Evolutionary conservation across 2,888 invertebrate genomes (phyloP).

Genomic region (Ennomos erosarius): DNA sequence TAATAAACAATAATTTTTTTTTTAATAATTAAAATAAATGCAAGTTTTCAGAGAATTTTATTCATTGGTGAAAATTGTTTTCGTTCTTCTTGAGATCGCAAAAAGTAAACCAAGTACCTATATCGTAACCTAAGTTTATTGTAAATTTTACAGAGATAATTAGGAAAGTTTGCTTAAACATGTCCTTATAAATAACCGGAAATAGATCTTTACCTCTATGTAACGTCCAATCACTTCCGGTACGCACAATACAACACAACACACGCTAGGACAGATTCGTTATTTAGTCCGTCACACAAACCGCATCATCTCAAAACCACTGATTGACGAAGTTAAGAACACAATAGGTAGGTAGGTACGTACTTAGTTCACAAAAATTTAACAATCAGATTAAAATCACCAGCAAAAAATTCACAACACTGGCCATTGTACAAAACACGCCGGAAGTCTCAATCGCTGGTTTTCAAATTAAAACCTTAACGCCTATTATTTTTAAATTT

Average conservation of each 20-base stretch:
- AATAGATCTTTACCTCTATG: conserved; percentile 45
- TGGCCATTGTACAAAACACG: conserved; percentile 18
- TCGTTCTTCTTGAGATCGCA: too few species aligned
- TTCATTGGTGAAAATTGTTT: too few species aligned
- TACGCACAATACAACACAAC: conserved; percentile 50
- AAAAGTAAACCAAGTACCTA: neutral
- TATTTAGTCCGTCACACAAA: conserved; percentile 32
- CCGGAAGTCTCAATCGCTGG: conserved; percentile 7
- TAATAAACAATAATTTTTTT: too few species aligned
- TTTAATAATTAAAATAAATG: too few species aligned
- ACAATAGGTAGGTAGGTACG: conserved; percentile 44
- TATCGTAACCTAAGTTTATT: too few species aligned
- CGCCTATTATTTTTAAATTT: conserved; percentile 13
- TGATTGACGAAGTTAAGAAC: conserved; percentile 48
- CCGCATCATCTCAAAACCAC: conserved; percentile 48
- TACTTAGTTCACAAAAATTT: conserved; percentile 42
- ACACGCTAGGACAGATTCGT: conserved; percentile 46
- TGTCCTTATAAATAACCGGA: conserved; percentile 23
- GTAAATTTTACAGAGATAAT: neutral
- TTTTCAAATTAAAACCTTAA: conserved; percentile 4
- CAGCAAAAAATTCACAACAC: conserved; percentile 37
- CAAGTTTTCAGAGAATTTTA: too few species aligned
- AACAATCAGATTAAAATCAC: conserved; percentile 48
- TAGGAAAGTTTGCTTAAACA: conserved; percentile 11
- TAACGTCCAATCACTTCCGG: conserved; percentile 50